A percentile compares a stretch with the other conserved stretches of the same genome.
phyloP scores from a whole-genome alignment of 2,113 vertebrate genomes.

The Megaceryle torquata region DNA sequence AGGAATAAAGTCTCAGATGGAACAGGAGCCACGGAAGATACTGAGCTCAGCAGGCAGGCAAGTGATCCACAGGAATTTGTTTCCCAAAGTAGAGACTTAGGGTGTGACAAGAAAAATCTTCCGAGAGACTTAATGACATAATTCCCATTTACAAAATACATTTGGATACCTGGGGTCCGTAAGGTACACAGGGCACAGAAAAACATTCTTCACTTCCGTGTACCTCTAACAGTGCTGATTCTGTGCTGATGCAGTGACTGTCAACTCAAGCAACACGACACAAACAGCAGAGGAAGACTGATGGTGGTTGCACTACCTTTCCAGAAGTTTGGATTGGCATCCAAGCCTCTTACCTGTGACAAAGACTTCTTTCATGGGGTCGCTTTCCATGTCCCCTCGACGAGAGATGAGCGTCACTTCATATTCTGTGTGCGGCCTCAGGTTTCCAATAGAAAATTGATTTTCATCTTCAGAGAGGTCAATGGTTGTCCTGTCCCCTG shows the following conservation, averaged over 20 bases:
- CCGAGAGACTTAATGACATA: neutral
- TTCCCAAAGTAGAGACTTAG: neutral
- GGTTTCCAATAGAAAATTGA: slow-evolving; percentile 87
- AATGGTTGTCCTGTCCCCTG: slow-evolving; percentile 79
- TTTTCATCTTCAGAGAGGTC: slow-evolving; percentile 85
- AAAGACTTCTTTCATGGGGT: slow-evolving; percentile 83
- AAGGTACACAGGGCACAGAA: neutral
- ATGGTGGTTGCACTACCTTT: neutral
- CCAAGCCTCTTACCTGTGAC: slow-evolving; percentile 80
- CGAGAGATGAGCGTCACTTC: slow-evolving; percentile 85
- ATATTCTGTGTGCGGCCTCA: slow-evolving; percentile 89
- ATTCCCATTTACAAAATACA: neutral
- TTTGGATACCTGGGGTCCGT: neutral
- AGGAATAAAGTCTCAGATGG: neutral
- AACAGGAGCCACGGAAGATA: neutral
- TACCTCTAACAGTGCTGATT: neutral
- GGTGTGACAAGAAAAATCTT: neutral
- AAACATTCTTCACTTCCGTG: neutral
- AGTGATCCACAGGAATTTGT: neutral
- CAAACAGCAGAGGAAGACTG: neutral
- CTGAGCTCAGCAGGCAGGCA: neutral
- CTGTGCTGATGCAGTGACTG: neutral
- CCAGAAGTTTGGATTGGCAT: neutral
- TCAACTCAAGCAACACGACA: neutral
- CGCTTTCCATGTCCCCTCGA: slow-evolving; percentile 80